Evolutionary conservation across 2,797 vertebrate genomes (phyloP), one percentile per base, ranked within the genome.

Genomic region (Onychomys leucogaster): DNA sequence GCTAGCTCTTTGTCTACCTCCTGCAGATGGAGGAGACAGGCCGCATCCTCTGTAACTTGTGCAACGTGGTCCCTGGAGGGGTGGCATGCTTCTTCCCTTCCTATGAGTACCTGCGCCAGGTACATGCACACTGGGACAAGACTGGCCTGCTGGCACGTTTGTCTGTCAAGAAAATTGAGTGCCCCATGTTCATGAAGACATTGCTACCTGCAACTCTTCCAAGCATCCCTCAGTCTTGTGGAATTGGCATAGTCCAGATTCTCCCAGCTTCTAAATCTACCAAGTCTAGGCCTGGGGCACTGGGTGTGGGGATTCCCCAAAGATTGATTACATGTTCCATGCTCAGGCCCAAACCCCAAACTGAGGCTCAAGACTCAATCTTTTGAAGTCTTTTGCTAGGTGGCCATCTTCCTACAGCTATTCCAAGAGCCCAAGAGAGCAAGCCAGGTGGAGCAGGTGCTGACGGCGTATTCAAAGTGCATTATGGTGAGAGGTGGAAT

Each of bases 11-110:
- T 85, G 2, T 86, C 85, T 81, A 87, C 19, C 90, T 84, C 94
- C 92, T 69, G 57, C 88, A 90, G 89, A 81, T 90, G 89, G 89
- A 90, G 63, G 99, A 99, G 98, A 99, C 97, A 0, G 99, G 99
- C 0, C 99, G 99, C 23, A 99, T 99, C 83, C 99, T 99, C 63
- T 99, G 98, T 89, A 99, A 99, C 98, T 98, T 99, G 91, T 99
- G 99, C 97, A 99, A 99, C 0, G 98, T 99, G 96, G 99, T 99
- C 41, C 99, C 99, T 0, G 99, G 99, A 2, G 99, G 99, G 0
- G 97, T 99, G 19, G 99, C 99, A 90, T 99, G 99, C 96, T 99
- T 99, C 98, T 99, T 99, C 94, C 99, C 99, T 13, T 99, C 99
- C n/a, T 99, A 99, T 0, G 99, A 99, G 1, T 99, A 99, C 34